Conservation (phyloP, 2,888 invertebrate species). For the Calameuta idolon region DNA sequence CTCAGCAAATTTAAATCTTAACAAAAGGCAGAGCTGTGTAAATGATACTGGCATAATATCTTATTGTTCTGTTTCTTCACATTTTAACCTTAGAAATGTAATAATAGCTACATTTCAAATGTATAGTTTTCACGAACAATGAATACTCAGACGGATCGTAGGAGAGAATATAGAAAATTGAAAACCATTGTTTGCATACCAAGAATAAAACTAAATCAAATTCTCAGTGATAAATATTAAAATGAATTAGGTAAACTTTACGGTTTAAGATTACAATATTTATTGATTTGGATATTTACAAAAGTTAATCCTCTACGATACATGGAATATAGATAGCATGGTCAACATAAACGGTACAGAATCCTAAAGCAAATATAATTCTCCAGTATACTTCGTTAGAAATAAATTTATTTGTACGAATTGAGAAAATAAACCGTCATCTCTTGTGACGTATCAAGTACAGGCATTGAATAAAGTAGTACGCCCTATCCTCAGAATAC, state of each 20-base stretch:
- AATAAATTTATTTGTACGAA: neutral
- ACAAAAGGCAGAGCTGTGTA: conserved; percentile 27
- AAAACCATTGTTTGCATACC: neutral
- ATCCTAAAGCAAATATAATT: neutral
- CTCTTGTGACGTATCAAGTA: neutral
- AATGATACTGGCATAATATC: neutral
- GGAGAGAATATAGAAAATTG: neutral
- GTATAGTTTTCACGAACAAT: too few species aligned
- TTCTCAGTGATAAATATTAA: neutral
- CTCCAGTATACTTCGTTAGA: neutral
- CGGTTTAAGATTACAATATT: neutral
- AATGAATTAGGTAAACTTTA: neutral
- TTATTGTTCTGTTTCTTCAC: neutral
- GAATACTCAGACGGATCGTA: neutral
- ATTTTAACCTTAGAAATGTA: neutral
- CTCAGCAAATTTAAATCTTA: conserved; percentile 29
- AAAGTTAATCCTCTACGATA: neutral
- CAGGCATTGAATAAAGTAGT: neutral
- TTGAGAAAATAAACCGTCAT: neutral
- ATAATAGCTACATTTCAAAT: neutral
- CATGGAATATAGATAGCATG: neutral
- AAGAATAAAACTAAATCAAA: neutral
- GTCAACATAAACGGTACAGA: neutral
- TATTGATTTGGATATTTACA: neutral
- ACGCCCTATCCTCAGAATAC: neutral